Evolutionary conservation across 2,113 vertebrate genomes (phyloP), one percentile per base, ranked within the genome.

Genomic region (Apodemus speciosus): DNA sequence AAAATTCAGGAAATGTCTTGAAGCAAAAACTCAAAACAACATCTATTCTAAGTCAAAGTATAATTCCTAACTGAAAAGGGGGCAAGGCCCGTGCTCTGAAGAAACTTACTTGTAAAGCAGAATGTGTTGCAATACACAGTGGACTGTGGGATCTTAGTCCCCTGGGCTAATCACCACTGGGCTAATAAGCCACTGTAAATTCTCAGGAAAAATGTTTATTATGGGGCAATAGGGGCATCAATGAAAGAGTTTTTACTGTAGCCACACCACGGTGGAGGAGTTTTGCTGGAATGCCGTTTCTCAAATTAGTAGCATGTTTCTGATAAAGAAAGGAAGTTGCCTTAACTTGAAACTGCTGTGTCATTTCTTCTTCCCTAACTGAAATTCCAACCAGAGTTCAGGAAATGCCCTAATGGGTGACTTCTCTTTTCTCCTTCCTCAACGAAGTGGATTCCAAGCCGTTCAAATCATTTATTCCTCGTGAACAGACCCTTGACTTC

Each of bases 311-410:
- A 92, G 79, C 38, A 25, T 75, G 76, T 93, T 97, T 97, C 86
- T 97, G 92, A 97, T 51, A 94, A 68, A 97, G 95, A 96, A 88
- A 97, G 95, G 91, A 98, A 96, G 88, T 94, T 87, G 97, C 64
- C 96, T 53, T 96, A 95, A 96, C 76, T 97, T 97, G 97, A 98
- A 99, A 98, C 97, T 98, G 98, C 98, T 98, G 96, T 98, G 98
- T 98, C 92, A 98, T 99, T 98, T 98, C 98, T 99, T 98, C 97
- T 98, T 98, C 97, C 98, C 96, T 96, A 97, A 97, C 96, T 97
- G 98, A 98, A 98, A 98, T 98, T 98, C 97, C 96, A 98, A 94
- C 84, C 95, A 94, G 97, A 95, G 91, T 97, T 97, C 98, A 98
- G 98, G 98, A 99, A 98, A 97, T 98, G 95, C 95, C 80, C 91